phyloP scores from a whole-genome alignment of 2,888 invertebrate species.

The Pammene aurita region DNA sequence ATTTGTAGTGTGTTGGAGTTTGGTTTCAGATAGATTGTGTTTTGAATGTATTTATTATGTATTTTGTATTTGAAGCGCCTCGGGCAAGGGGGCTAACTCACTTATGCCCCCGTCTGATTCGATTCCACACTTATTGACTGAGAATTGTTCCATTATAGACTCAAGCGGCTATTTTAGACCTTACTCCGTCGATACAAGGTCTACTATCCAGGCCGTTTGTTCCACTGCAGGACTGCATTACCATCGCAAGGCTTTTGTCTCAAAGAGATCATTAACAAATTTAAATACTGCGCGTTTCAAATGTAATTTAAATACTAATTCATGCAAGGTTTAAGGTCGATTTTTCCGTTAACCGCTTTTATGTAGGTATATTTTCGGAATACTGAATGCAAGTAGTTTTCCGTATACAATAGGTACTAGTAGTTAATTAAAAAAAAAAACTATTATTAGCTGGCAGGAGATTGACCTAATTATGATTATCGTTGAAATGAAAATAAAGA shows the following conservation, averaged over 20 bases:
- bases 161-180: slow-evolving; percentile 4
- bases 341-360: not conserved
- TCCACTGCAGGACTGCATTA: slow-evolving; percentile 18
- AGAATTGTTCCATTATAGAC: slow-evolving; percentile 55
- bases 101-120: slow-evolving; percentile 61
- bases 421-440: too few relatives aligned
- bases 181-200: not conserved
- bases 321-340: not conserved
- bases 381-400: too few relatives aligned
- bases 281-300: slow-evolving; percentile 11
- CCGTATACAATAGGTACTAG: not conserved
- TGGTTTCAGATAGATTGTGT: too few relatives aligned
- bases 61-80: too few relatives aligned
- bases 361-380: not conserved
- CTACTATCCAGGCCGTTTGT: not conserved
- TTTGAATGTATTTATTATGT: too few relatives aligned
- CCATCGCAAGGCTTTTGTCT: slow-evolving; percentile 16
- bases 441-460: too few relatives aligned
- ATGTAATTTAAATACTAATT: slow-evolving; percentile 24
- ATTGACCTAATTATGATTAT: too few relatives aligned
- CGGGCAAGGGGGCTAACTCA: slow-evolving; percentile 50
- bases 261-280: slow-evolving; percentile 25
- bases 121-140: slow-evolving; percentile 64
- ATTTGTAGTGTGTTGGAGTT: too few relatives aligned
- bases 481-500: too few relatives aligned